Percentiles rank a stretch among this genome's conserved stretches.
These are phyloP conservation scores for Hirtodrosophila alboralis DNA, from an alignment of 2,888 invertebrate genomes.

Conservation along the genomic window DNA sequence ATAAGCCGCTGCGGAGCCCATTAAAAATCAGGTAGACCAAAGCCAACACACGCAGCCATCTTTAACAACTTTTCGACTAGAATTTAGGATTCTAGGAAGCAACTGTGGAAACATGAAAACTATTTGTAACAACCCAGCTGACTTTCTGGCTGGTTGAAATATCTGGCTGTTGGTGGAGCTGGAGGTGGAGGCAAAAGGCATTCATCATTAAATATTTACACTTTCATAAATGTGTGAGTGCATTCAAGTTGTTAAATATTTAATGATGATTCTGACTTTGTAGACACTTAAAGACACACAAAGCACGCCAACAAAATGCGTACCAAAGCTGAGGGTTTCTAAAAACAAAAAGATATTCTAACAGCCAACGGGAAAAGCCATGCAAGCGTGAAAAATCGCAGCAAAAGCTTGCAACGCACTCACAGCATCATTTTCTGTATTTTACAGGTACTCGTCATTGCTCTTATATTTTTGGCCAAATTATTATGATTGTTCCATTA, in stretches of 20 bases:
- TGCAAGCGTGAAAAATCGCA: conserved; percentile 70
- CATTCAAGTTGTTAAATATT: conserved; percentile 74
- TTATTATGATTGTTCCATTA: conserved; percentile 26
- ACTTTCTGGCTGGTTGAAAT: too few relatives aligned
- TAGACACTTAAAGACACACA: conserved; percentile 51
- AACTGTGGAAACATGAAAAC: conserved; percentile 19
- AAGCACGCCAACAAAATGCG: too few relatives aligned
- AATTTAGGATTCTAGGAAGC: conserved; percentile 15
- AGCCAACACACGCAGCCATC: conserved; percentile 6
- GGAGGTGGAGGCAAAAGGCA: conserved; percentile 37
- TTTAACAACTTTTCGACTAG: conserved; percentile 6
- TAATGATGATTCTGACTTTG: conserved; percentile 61
- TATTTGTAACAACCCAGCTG: conserved; percentile 9
- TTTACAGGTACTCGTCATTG: conserved; percentile 18
- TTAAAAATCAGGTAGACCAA: conserved; percentile 39
- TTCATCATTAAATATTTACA: conserved; percentile 77
- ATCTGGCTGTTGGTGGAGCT: conserved; percentile 3
- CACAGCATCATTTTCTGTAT: conserved; percentile 25
- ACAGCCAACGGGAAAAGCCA: conserved; percentile 35
- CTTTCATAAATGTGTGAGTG: conserved; percentile 80
- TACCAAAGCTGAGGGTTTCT: conserved; percentile 2
- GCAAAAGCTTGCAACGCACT: conserved; percentile 27
- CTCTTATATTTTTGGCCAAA: conserved; percentile 11
- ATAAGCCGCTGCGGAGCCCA: conserved; percentile 36
- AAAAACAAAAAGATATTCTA: conserved; percentile 6